phyloP scores from a whole-genome alignment of 2,113 vertebrate genomes.

The Lagenorhynchus albirostris region DNA sequence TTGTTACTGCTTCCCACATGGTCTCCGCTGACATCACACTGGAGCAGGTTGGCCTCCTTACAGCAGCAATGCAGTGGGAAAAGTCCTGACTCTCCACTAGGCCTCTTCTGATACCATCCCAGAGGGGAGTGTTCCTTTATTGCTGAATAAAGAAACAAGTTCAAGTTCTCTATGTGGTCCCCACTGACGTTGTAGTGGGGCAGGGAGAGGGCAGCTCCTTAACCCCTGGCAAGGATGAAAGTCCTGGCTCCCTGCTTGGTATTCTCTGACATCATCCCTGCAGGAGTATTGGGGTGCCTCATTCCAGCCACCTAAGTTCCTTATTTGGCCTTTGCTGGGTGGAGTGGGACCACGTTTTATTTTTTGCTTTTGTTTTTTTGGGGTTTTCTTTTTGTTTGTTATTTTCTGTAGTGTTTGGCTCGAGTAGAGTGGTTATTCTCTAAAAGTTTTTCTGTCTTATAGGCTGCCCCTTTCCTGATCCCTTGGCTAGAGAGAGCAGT shows the following conservation, averaged over 20 bases:
- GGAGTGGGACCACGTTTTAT: accelerated
- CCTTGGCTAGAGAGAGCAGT: neutral
- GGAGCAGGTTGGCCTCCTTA: no score
- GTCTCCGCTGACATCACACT: neutral
- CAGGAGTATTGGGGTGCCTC: neutral
- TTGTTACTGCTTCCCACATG: neutral
- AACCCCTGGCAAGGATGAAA: neutral
- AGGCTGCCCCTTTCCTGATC: neutral
- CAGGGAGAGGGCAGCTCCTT: accelerated
- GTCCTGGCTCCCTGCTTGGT: no score
- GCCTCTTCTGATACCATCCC: neutral
- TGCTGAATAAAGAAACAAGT: neutral
- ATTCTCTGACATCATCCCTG: neutral
- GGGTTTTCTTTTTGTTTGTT: neutral
- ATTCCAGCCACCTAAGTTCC: neutral
- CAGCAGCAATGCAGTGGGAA: accelerated
- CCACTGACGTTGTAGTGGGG: neutral
- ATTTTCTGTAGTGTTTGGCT: neutral
- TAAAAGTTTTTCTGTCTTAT: neutral
- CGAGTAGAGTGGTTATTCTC: neutral
- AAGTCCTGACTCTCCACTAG: neutral
- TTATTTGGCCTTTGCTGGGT: neutral
- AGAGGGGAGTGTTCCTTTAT: neutral
- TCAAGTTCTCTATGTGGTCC: no score
- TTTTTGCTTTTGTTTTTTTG: neutral